Evolutionary conservation across 1,140 invertebrate species (phyloP), one percentile per base, ranked within the genome.

Genomic region (Leptinotarsa lineolata): DNA sequence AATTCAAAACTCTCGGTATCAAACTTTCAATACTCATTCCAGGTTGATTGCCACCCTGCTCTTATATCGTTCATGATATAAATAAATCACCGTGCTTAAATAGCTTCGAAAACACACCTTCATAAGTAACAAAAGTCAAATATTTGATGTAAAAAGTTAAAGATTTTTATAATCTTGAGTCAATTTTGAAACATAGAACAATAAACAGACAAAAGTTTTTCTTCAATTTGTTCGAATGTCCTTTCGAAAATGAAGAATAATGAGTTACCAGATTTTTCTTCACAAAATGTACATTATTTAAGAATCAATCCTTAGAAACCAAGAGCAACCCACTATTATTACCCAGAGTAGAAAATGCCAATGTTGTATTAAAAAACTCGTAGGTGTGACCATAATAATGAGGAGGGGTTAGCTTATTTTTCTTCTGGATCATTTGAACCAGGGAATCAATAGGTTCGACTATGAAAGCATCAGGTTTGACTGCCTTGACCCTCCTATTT

Each of bases 281-380:
- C 8, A 39, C 30, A 13, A 39, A 39, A 39, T 2, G 30, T 39
- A 39, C 0, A 59, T n/a, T 59, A 59, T 59, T 20, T 4, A 39
- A 8, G 58, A 63, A 18, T 63, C 60, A 63, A n/a, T 22, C 20
- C 20, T 22, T 20, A 18, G 60, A 22, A 18, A 63, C 15, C 60
- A 63, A 63, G 1, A 15, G 4, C 13, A 63, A 21, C 13, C 60
- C 22, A 18, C 22, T 63, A 15, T 63, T 4, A 63, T 21, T 63
- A 63, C 24, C 30, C 21, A 68, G 18, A 16, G 66, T 68, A 44
- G 66, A 68, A 68, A 68, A 68, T 18, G 66, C 66, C 45, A 68
- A 54, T 18, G 16, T n/a, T 16, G 30, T 46, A 68, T 68, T 68
- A 4, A 68, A 16, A 48, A 68, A 68, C n/a, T 44, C 30, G 18